These are phyloP conservation scores for Pseudoatta argentina DNA, from an alignment of 1,140 invertebrate species.

Conservation along the genomic window DNA sequence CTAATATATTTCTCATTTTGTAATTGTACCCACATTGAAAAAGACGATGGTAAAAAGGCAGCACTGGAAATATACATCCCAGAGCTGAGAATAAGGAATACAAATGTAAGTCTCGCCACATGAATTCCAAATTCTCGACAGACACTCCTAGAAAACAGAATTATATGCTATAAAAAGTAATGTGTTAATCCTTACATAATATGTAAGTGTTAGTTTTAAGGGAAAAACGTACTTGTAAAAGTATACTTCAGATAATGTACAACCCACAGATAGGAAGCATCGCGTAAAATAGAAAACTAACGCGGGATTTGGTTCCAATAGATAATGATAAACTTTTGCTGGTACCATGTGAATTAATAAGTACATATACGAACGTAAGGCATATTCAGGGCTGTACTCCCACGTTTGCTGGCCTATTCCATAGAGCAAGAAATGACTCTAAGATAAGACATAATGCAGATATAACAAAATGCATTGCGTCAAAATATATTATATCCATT, in stretches of 20 bases:
- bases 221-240: conserved; percentile 94
- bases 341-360: conserved; percentile 95
- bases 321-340: conserved; percentile 91
- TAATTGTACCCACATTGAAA: conserved; percentile 93
- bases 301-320: conserved; percentile 93
- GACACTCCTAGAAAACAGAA: conserved; percentile 90
- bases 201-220: neutral
- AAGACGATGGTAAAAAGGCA: conserved; percentile 97
- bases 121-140: conserved; percentile 96
- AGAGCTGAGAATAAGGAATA: conserved; percentile 94
- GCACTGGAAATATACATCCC: conserved; percentile 97
- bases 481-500: conserved; percentile 10
- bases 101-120: conserved; percentile 93
- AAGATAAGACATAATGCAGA: conserved; percentile 80
- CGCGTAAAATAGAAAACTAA: conserved; percentile 96
- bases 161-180: conserved; percentile 27
- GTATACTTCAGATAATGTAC: conserved; percentile 95
- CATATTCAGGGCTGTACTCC: conserved; percentile 99
- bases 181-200: neutral
- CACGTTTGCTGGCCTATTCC: conserved; percentile 98
- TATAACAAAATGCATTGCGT: conserved; percentile 11
- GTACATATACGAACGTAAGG: conserved; percentile 97
- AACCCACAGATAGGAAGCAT: conserved; percentile 92
- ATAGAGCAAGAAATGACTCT: conserved; percentile 94
- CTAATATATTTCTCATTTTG: conserved; percentile 25